Evolutionary conservation across 2,797 vertebrate genomes (phyloP).

Genomic region (Hemibagrus guttatus): DNA sequence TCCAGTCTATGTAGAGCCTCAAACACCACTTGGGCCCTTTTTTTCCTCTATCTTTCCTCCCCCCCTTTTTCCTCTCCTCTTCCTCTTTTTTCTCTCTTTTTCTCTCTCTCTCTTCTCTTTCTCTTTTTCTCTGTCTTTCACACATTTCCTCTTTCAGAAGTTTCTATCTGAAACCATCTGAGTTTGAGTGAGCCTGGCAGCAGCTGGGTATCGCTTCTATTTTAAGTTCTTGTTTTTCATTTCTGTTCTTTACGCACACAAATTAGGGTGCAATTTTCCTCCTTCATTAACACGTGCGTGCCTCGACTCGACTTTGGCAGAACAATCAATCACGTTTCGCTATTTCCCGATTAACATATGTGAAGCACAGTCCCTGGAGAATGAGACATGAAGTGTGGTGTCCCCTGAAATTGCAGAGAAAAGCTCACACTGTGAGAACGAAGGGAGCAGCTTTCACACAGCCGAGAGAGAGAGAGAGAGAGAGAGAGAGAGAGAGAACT

Average conservation of each 20-base stretch:
- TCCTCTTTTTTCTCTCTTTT: neutral
- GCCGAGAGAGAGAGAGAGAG: neutral
- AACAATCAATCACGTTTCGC: constrained; percentile 22
- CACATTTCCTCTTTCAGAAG: neutral
- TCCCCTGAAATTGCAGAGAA: constrained; percentile 10
- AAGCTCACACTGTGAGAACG: constrained; percentile 11
- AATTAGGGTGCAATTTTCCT: constrained; percentile 19
- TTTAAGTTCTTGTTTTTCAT: constrained; percentile 34
- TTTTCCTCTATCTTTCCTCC: neutral
- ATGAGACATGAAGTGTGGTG: neutral
- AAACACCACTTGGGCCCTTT: neutral
- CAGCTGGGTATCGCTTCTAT: constrained; percentile 43
- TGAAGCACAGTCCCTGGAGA: neutral
- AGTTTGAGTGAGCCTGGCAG: neutral
- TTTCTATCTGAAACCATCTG: neutral
- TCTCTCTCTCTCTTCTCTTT: neutral
- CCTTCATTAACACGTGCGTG: constrained; percentile 40
- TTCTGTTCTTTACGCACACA: neutral
- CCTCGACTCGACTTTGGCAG: constrained; percentile 34
- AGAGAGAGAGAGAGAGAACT: no score
- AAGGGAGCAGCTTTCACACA: neutral
- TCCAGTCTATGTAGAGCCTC: no score
- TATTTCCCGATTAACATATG: constrained; percentile 9
- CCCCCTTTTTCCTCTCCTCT: neutral
- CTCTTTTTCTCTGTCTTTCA: neutral